Percentiles rank a stretch among this genome's conserved stretches.
Evolutionary conservation across 30 jellyfish, hydroid and myxozoan genomes (phyloP).

Genomic region (Calvadosia cruxmelitensis): DNA sequence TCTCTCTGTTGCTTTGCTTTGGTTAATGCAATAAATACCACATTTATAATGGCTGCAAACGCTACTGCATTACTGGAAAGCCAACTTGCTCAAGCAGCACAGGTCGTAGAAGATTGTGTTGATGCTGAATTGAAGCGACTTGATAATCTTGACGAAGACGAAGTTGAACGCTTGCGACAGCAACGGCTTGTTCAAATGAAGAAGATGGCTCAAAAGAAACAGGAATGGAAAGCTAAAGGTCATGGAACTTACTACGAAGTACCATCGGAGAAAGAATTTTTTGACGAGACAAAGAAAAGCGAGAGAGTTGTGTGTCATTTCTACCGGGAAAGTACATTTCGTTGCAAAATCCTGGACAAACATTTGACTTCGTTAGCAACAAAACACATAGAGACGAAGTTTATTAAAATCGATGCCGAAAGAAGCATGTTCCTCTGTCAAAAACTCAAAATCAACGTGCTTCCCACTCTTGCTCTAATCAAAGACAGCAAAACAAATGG

Average conservation of each 20-base stretch:
- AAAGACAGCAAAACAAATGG: slow-evolving; percentile 86
- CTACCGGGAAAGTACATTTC: slow-evolving; percentile 80
- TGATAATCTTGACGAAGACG: slow-evolving; percentile 77
- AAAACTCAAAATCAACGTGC: slow-evolving; percentile 63
- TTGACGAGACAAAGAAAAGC: slow-evolving; percentile 78
- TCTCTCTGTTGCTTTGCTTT: too few relatives aligned
- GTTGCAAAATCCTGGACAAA: slow-evolving; percentile 87
- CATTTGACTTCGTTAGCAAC: slow-evolving; percentile 66
- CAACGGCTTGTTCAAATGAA: slow-evolving; percentile 69
- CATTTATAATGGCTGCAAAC: background rate
- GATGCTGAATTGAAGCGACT: slow-evolving; percentile 80
- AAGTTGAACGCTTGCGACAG: slow-evolving; percentile 48
- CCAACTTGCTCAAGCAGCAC: slow-evolving; percentile 79
- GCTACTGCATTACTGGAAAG: slow-evolving; percentile 23
- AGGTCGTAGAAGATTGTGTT: slow-evolving; percentile 70
- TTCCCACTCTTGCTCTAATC: slow-evolving; percentile 80
- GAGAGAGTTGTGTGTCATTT: slow-evolving; percentile 91
- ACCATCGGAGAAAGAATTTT: slow-evolving; percentile 81
- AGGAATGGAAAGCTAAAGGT: slow-evolving; percentile 76
- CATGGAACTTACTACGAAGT: slow-evolving; percentile 88
- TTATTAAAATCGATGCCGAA: slow-evolving; percentile 82
- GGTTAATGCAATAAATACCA: too few relatives aligned
- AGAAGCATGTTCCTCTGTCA: slow-evolving; percentile 82
- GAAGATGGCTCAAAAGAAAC: slow-evolving; percentile 57
- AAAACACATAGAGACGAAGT: slow-evolving; percentile 77